phyloP scores from a whole-genome alignment of 2,113 vertebrate genomes.

The Lampris megalopsis region DNA sequence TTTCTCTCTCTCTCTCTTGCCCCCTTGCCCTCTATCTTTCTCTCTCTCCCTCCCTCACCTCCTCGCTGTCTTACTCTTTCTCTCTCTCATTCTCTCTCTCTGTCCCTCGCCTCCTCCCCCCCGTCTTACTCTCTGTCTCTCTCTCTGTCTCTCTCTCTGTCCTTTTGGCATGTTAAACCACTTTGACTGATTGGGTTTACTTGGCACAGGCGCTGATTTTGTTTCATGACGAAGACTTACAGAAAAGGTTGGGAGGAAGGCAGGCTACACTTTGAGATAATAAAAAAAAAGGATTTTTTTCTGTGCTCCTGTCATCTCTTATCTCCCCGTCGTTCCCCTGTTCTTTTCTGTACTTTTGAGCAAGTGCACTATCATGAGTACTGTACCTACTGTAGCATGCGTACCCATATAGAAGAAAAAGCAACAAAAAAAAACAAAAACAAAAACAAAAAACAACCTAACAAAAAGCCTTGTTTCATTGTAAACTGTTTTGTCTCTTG shows the following conservation, averaged over 20 bases:
- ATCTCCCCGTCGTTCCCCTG: background rate
- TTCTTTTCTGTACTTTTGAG: slow-evolving; percentile 3
- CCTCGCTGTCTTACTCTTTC: no score
- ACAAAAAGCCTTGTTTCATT: slow-evolving; percentile 18
- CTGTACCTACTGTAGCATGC: slow-evolving; percentile 72
- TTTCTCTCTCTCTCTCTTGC: no score
- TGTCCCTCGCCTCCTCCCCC: no score
- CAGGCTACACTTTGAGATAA: background rate
- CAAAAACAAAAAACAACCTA: background rate
- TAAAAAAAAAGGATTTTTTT: background rate
- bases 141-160: background rate
- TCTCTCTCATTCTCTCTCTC: no score
- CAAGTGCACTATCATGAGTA: slow-evolving; percentile 54
- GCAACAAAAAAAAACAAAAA: slow-evolving; percentile 17
- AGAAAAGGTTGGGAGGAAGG: background rate
- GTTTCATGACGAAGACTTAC: no score
- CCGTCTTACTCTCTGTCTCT: background rate
- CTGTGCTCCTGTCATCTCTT: background rate
- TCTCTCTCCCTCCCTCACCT: no score
- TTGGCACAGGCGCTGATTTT: background rate
- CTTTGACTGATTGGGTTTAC: background rate
- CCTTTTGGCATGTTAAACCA: background rate
- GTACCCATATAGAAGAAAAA: slow-evolving; percentile 18
- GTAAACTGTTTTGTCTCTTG: slow-evolving; percentile 29
- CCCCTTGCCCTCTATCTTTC: no score